These are phyloP conservation scores for Elysia crispata DNA, from an alignment of 2,888 invertebrate species.

Conservation along the genomic window DNA sequence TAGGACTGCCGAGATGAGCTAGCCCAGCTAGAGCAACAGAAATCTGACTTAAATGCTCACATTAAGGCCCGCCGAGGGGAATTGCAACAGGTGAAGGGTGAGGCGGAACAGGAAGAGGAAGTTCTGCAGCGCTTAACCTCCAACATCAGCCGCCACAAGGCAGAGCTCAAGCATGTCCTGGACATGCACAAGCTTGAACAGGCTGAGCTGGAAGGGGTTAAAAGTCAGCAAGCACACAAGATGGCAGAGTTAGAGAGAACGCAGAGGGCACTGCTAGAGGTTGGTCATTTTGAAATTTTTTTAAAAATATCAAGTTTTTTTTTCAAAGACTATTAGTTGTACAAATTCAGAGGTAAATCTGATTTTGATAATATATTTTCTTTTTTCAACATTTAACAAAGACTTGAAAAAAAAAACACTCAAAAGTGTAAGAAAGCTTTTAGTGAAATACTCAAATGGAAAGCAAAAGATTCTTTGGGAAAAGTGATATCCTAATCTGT, in stretches of 20 bases:
- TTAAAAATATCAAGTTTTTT: no score
- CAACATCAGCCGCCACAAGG: constrained; percentile 69
- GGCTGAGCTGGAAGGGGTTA: constrained; percentile 67
- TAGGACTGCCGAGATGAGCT: constrained; percentile 64
- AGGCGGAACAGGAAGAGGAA: constrained; percentile 69
- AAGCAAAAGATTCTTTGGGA: no score
- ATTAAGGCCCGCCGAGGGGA: constrained; percentile 63
- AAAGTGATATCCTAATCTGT: no score
- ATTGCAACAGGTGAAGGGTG: constrained; percentile 64
- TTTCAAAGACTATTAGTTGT: no score
- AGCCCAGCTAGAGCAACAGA: constrained; percentile 65
- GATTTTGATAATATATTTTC: no score
- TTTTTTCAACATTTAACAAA: no score
- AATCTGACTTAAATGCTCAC: constrained; percentile 58
- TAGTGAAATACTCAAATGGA: no score
- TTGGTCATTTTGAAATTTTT: no score
- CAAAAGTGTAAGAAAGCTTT: no score
- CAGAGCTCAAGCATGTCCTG: constrained; percentile 69
- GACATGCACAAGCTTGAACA: constrained; percentile 71
- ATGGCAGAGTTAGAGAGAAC: constrained; percentile 67
- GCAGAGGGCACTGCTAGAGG: constrained; percentile 64
- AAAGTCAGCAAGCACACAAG: constrained; percentile 67
- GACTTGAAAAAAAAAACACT: no score
- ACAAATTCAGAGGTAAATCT: no score
- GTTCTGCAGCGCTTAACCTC: constrained; percentile 68